These are phyloP conservation scores for Amphipoea oculea DNA, from an alignment of 2,888 invertebrate species.

Conservation along the genomic window DNA sequence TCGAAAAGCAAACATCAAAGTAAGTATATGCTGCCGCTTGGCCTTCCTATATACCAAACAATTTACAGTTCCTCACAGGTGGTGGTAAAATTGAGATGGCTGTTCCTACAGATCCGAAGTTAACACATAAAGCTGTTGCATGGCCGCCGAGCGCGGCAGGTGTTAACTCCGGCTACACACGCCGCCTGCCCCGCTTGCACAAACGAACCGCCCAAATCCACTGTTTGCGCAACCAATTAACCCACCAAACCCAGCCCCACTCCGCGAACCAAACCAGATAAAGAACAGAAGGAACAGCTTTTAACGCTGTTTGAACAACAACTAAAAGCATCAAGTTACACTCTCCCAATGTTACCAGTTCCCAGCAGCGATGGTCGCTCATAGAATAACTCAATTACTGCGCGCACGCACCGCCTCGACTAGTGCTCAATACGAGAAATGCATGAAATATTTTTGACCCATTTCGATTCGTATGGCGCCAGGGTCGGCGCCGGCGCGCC, in stretches of 20 bases:
- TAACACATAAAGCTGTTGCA: conserved; percentile 79
- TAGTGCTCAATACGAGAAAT: conserved; percentile 85
- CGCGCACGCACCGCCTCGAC: conserved; percentile 72
- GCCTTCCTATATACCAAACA: conserved; percentile 71
- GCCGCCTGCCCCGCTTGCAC: conserved; percentile 77
- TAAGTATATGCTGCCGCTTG: conserved; percentile 46
- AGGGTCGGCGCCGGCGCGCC: conserved; percentile 87
- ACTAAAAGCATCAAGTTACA: conserved; percentile 82
- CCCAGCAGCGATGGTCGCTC: conserved; percentile 53
- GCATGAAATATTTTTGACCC: conserved; percentile 88
- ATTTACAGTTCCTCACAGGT: conserved; percentile 79
- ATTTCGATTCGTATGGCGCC: conserved; percentile 87
- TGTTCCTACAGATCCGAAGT: conserved; percentile 74
- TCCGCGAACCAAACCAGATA: conserved; percentile 73
- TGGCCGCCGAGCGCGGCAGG: conserved; percentile 84
- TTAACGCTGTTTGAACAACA: conserved; percentile 78
- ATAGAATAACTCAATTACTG: conserved; percentile 86
- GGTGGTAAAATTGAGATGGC: conserved; percentile 77
- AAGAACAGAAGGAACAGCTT: conserved; percentile 76
- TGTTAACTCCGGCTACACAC: conserved; percentile 82
- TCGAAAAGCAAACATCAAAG: conserved; percentile 36
- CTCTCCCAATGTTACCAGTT: conserved; percentile 76
- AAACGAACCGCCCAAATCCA: conserved; percentile 88
- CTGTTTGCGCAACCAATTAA: conserved; percentile 84
- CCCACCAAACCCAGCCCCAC: conserved; percentile 73